Base-by-base conservation (phyloP, 2,113 vertebrate genomes). In the Dasyurus viverrinus region DNA sequence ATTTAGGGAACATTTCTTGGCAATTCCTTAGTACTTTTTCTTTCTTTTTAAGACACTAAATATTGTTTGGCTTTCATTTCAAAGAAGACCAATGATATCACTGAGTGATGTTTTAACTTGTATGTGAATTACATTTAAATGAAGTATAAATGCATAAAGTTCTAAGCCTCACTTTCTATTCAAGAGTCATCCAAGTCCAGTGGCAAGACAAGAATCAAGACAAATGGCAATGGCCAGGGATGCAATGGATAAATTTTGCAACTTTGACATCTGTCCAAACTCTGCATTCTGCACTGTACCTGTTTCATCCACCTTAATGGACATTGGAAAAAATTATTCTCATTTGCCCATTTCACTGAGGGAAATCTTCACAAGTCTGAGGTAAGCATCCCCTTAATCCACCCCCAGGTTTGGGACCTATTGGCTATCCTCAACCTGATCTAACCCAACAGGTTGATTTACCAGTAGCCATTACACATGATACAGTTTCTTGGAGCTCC, bases 11-110 rank as follows among this genome's bases (percentile, higher is more conserved):
- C 93, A 94, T 9, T 90, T 95, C 89, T 54, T 26, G 93, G 89
- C 94, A 97, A 94, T 94, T 94, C 46, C 89, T 93, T 92, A 27
- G 57, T 14, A 68, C 30, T 68, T 68, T 68, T 68, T 54, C 25
- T 60, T 60, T 60, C 30, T 68, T 68, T 76, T 76, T 19, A 25
- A 76, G 68, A 42, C 16, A n/a, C 19, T 84, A 84, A 42, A 42
- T 84, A 42, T 68, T 68, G 1, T 68, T 68, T 30, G 36, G 12
- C 30, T 14, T 36, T 68, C 60, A 68, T 36, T 68, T 68, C 30
- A 36, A 68, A 68, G 3, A 68, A 5, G 60, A 68, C 12, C 30
- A 68, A 16, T 36, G 3, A 60, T 3, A 30, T 60, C 26, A 60
- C 27, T 12, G 27, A 10, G 57, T 60, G 25, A 57, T 57, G 8